A percentile compares a stretch with the other conserved stretches of the same genome.
Conservation (phyloP, 2,797 vertebrate genomes). For the Oreochromis mossambicus region DNA sequence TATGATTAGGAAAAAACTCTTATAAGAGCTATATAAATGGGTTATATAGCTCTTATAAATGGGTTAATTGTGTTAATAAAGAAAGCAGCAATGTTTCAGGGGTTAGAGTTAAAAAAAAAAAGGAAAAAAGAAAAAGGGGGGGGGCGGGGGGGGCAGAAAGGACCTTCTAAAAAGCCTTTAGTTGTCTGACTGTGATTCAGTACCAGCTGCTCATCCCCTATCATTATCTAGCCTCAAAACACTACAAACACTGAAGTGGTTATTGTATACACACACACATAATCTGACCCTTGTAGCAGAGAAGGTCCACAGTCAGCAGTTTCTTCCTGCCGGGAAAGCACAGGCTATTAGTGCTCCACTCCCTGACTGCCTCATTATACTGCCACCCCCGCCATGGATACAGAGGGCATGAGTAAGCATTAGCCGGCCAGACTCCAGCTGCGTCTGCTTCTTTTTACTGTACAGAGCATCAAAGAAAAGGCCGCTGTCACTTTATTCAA, state of each 20-base stretch:
- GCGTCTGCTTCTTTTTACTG: not conserved
- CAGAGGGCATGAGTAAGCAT: constrained; percentile 42
- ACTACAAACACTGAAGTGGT: constrained; percentile 6
- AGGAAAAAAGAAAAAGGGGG: accelerated
- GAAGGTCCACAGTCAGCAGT: constrained; percentile 41
- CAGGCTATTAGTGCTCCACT: constrained; percentile 44
- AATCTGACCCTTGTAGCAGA: constrained; percentile 19
- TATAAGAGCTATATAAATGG: not conserved
- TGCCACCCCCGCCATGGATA: constrained; percentile 19
- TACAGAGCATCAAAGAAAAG: not conserved
- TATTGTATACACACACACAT: not conserved
- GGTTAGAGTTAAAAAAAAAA: not conserved
- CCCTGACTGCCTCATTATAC: constrained; percentile 21
- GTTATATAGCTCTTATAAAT: not conserved
- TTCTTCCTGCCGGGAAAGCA: constrained; percentile 35
- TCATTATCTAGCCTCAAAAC: constrained; percentile 11
- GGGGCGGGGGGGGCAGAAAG: too few species aligned
- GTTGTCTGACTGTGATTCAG: not conserved
- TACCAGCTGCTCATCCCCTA: not conserved
- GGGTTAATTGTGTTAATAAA: not conserved
- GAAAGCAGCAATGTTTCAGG: not conserved
- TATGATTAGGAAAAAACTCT: not conserved
- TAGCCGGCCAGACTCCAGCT: constrained; percentile 5
- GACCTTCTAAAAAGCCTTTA: not conserved
- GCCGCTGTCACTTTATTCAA: not conserved